Evolutionary conservation across 2,888 invertebrate species (phyloP).

Genomic region (Flexamia atlantica): DNA sequence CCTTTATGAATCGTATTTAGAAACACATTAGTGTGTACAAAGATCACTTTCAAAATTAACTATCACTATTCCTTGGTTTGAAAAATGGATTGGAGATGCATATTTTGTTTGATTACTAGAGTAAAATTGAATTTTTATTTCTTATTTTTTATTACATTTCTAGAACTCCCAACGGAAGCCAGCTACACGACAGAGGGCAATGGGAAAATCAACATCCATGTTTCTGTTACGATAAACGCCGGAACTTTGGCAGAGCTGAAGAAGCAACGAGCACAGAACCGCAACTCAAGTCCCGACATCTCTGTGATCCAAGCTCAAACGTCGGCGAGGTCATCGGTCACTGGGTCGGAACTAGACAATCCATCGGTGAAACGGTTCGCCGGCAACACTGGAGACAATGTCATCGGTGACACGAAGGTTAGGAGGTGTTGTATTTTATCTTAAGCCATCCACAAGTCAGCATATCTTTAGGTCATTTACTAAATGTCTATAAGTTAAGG

Average conservation of each 20-base stretch:
- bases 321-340: slow-evolving; percentile 62
- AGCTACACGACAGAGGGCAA: slow-evolving; percentile 80
- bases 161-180: slow-evolving; percentile 72
- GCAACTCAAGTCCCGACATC: slow-evolving; percentile 75
- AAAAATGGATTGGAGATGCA: too few species aligned
- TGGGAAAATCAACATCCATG: slow-evolving; percentile 93
- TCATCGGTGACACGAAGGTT: slow-evolving; percentile 70
- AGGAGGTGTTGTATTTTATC: slow-evolving; percentile 68
- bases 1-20: too few species aligned
- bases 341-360: slow-evolving; percentile 56
- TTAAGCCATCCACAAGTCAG: slow-evolving; percentile 21
- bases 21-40: too few species aligned
- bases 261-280: slow-evolving; percentile 92
- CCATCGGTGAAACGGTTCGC: slow-evolving; percentile 67
- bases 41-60: too few species aligned
- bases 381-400: slow-evolving; percentile 69
- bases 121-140: too few species aligned
- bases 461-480: slow-evolving; percentile 1
- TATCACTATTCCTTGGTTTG: too few species aligned
- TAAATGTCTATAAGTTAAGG: not conserved
- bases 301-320: slow-evolving; percentile 56
- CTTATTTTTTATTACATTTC: slow-evolving; percentile 61
- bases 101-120: too few species aligned
- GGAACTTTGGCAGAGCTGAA: slow-evolving; percentile 95
- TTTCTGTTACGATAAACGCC: slow-evolving; percentile 88